Evolutionary conservation across 2,888 invertebrate species (phyloP), one percentile per base, ranked within the genome.

Genomic region (Agrochola lychnidis): DNA sequence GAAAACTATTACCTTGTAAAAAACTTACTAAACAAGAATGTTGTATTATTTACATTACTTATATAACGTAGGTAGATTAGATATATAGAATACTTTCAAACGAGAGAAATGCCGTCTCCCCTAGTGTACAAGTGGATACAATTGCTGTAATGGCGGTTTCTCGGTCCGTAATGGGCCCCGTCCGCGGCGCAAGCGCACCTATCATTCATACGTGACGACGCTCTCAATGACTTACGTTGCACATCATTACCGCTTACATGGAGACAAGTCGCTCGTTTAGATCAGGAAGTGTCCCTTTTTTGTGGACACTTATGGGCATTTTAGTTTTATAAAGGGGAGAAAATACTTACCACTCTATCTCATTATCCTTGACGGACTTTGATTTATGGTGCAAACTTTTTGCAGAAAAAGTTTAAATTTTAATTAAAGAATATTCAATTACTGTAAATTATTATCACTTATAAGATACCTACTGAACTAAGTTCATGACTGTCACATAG

Each of bases 61-160:
- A 63, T 42, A 51, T 57, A 45, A 68, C 57, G 45, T 36, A 51
- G 9, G 36, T 61, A n/a, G n/a, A n/a, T n/a, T n/a, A n/a, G n/a
- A n/a, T n/a, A 59, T 64, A 71, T 30, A 70, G 42, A 71, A 40
- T 77, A 79, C 73, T 78, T 86, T 74, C 68, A 73, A 78, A 70
- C 40, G 73, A 85, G 81, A 76, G 89, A 86, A 88, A 88, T 83
- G 81, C 79, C 63, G 70, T 80, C 75, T 73, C 82, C 79, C 74
- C 66, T 69, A 75, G 56, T 77, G 67, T 74, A 74, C 84, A 84
- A 87, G 82, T 88, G 78, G 85, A 84, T 89, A 89, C 91, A 91
- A 91, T 90, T 91, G 91, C 88, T 84, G 82, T 91, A 91, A 93
- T 91, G 90, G 86, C 86, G 76, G 89, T 89, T 91, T 92, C 93